Evolutionary conservation across 2,797 vertebrate species (phyloP), one percentile per base, ranked within the genome.

Genomic region (Staurois parvus): DNA sequence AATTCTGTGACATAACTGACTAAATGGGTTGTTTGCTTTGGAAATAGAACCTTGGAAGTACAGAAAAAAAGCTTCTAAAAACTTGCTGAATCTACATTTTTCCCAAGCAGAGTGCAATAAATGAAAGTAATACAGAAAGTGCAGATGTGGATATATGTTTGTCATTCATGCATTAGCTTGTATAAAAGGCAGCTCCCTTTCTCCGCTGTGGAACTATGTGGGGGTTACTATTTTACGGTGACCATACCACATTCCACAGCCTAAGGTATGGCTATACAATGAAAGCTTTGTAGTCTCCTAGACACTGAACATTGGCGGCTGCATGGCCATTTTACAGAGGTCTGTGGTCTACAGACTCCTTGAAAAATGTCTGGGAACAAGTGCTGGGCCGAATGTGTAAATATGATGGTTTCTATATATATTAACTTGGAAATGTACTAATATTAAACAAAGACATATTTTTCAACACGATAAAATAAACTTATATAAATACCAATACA

Each of bases 231-330:
- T 82, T 77, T 72, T 86, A 82, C 77, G 72, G 13, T 82, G 79
- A 86, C 34, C 28, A 10, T 2, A 17, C 59, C 76, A 52, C 85
- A 86, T 78, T 78, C 74, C 75, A 37, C 67, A 72, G 72, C 17
- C 45, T 64, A 81, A 86, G 67, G 85, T 81, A 81, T 81, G 78
- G 32, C 42, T 72, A 30, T 52, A 82, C 85, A 86, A 82, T 82
- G 74, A 30, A 62, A 45, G 73, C 79, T 70, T 82, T 86, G 79
- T 86, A 17, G 6, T 69, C 34, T 45, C 48, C 42, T 26, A 70
- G 72, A 59, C 32, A n/a, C 48, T 72, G 45, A 42, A 64, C 29
- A 30, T 75, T 26, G 73, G 48, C 42, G 84, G 34, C 42, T 48
- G 68, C 37, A 45, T 21, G 64, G 19, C 29, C 8, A 77, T 68